Evolutionary conservation across 2,113 vertebrate genomes (phyloP), one percentile per base, ranked within the genome.

Genomic region (Pygoscelis adeliae): DNA sequence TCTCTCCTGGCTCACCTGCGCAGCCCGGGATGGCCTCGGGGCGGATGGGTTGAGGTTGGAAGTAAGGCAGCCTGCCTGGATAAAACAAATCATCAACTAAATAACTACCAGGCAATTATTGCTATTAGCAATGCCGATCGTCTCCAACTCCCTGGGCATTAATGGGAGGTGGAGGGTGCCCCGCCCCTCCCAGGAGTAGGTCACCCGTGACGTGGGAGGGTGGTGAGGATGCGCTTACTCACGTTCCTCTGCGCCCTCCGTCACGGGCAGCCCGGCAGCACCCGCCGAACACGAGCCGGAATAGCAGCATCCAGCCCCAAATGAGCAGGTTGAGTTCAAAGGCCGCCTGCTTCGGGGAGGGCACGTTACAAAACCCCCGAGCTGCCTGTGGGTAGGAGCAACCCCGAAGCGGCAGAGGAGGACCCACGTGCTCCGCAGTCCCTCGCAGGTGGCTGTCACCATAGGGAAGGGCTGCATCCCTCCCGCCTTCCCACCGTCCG

Each of bases 361-460:
- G 40, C 62, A 2, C 5, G 0, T 34, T 38, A 26, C 66, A n/a
- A 23, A 20, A 1, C 2, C 73, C 67, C 42, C 0, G 15, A 38
- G 63, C 66, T 30, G 53, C 63, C 2, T 1, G 42, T 2, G 62
- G 62, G 42, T 0, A 13, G 27, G 34, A 69, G 42, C 42, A 32
- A 3, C 6, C 36, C 30, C 0, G 0, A 30, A 1, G 10, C 67
- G 1, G 44, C 11, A 4, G 25, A 4, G 71, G 13, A 40, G 69
- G 87, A 5, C 11, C 13, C 15, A 1, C 1, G 1, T 1, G 52
- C 46, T 13, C 73, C 3, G 1, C 11, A 3, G 34, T 4, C n/a
- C 62, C 66, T 55, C 5, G 0, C 10, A 2, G 49, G 72, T 4
- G 15, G 13, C 0, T 29, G 61, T 17, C 15, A 11, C 74, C 27